Base-by-base conservation (phyloP, 2,113 vertebrate genomes). In the Brevimyrus niger region DNA sequence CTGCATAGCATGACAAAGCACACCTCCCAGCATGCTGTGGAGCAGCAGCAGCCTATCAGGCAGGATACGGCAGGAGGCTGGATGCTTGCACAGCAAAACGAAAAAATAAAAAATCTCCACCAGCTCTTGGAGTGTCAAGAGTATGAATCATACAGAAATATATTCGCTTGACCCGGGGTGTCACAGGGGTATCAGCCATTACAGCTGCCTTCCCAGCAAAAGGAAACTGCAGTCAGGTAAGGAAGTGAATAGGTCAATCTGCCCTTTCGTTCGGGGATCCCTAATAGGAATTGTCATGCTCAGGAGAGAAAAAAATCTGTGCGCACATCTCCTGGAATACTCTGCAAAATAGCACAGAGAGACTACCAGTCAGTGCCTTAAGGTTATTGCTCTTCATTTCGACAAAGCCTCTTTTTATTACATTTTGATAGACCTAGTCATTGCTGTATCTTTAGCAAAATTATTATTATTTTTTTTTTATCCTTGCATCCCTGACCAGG, bases 51-150 rank as follows among this genome's bases (percentile, higher is more conserved):
- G 92, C 92, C 89, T 94, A 95, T 95, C 93, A 92, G 93, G 93
- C 95, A 93, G 93, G 94, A 95, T 95, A 95, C 95, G 96, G 94
- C 92, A 92, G 91, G 94, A 93, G 92, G 93, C 93, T 91, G 91
- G 92, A 91, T 94, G 61, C 58, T 50, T 91, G 92, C 92, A 91
- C 89, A 87, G 89, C 89, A 87, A 61, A 76, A 80, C n/a, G n/a
- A 76, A 42, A 13, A 69, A 61, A 58, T 2, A 93, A 93, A 44
- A 23, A 27, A 94, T 95, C 95, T 94, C 93, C 92, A 91, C 92
- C 95, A 93, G 93, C 93, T 93, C 91, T 91, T 90, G 92, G 91
- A 94, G 94, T 95, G 96, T 96, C 95, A 95, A 95, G 92, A 94
- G 93, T 94, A 96, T 96, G 95, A 95, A 95, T 96, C 94, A 94